Evolutionary conservation across 1,140 invertebrate species (phyloP).

Genomic region (Drosophila nebulosa): DNA sequence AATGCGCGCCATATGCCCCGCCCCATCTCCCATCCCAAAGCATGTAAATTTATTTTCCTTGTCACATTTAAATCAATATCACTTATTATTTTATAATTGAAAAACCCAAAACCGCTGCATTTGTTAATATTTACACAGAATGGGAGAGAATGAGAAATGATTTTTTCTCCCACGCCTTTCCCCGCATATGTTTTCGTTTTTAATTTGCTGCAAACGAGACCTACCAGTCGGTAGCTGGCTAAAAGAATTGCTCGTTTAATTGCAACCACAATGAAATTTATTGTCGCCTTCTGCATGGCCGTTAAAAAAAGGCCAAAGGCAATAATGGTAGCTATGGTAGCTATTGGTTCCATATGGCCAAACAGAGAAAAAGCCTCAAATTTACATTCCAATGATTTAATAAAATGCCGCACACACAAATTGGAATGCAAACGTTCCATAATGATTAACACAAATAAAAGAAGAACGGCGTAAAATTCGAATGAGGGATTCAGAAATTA

Average conservation of each 20-base stretch:
- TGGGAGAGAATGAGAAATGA: neutral
- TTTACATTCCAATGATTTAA: neutral
- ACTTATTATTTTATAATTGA: conserved; percentile 1
- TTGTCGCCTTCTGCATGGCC: neutral
- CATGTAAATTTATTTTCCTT: conserved; percentile 8
- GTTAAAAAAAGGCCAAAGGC: conserved; percentile 1
- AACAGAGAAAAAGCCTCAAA: neutral
- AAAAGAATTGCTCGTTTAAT: conserved; percentile 17
- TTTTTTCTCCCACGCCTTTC: no score
- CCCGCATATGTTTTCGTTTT: neutral
- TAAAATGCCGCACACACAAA: neutral
- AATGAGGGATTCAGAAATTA: no score
- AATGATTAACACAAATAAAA: neutral
- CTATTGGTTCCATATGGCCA: neutral
- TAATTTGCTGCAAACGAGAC: conserved; percentile 1
- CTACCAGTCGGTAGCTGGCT: neutral
- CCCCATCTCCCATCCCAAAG: no score
- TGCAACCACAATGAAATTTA: conserved; percentile 17
- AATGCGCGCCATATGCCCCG: neutral
- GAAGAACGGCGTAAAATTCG: no score
- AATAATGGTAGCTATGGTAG: neutral
- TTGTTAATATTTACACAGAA: neutral
- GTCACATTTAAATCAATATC: conserved; percentile 15
- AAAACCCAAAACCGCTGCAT: neutral
- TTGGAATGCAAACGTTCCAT: neutral